Conservation (phyloP, 2,797 vertebrate species). For the Micropoecilia bifurca region DNA sequence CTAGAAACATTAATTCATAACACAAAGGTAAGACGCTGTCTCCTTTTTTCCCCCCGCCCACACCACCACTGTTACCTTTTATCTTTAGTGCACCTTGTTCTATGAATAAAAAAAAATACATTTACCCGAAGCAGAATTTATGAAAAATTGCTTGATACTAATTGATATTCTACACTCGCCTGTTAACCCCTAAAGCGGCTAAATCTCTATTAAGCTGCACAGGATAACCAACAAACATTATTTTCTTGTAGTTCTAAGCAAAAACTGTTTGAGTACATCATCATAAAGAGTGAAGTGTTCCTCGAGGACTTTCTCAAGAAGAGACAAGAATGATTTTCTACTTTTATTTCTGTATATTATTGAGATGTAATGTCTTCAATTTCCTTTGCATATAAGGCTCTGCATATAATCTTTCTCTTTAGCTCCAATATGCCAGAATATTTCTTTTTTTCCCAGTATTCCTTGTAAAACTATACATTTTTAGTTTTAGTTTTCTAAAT, state of each 20-base stretch:
- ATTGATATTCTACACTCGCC: conserved; percentile 81
- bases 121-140: conserved; percentile 52
- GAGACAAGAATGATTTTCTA: conserved; percentile 8
- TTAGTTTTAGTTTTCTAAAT: neutral
- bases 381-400: neutral
- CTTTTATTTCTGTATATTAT: neutral
- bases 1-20: conserved; percentile 19
- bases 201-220: conserved; percentile 67
- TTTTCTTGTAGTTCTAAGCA: conserved; percentile 75
- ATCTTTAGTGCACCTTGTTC: conserved; percentile 47
- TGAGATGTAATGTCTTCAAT: neutral
- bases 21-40: conserved; percentile 4
- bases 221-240: conserved; percentile 67
- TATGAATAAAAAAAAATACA: conserved; percentile 31
- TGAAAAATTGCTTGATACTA: conserved; percentile 68
- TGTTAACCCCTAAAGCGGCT: conserved; percentile 61
- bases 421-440: neutral
- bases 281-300: conserved; percentile 43
- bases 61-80: conserved; percentile 35
- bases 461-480: neutral
- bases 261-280: conserved; percentile 41
- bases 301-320: conserved; percentile 35
- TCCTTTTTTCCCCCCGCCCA: conserved; percentile 12
- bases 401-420: neutral
- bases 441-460: neutral